phyloP scores from a whole-genome alignment of 2,888 invertebrate genomes.

The Polylopha cassiicola region DNA sequence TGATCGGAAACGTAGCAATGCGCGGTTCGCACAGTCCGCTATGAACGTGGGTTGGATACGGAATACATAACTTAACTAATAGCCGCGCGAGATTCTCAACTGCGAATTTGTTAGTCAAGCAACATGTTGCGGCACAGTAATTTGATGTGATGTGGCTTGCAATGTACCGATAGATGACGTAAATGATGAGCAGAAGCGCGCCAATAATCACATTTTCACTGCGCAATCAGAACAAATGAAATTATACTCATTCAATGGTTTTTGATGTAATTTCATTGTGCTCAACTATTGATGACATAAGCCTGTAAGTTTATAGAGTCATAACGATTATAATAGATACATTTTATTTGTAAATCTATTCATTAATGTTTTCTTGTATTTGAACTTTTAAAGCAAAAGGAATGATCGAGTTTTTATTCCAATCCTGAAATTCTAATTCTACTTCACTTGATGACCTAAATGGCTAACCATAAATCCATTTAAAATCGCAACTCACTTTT shows the following conservation, averaged over 20 bases:
- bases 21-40: slow-evolving; percentile 27
- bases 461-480: too few relatives aligned
- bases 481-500: too few relatives aligned
- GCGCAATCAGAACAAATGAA: slow-evolving; percentile 29
- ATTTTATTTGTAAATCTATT: slow-evolving; percentile 2
- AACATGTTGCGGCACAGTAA: slow-evolving; percentile 37
- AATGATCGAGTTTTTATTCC: too few relatives aligned
- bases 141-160: slow-evolving; percentile 34
- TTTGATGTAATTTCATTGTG: slow-evolving; percentile 6
- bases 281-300: too few relatives aligned
- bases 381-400: too few relatives aligned
- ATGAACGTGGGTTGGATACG: slow-evolving; percentile 37
- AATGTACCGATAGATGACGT: slow-evolving; percentile 34
- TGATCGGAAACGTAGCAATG: slow-evolving; percentile 34
- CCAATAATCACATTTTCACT: slow-evolving; percentile 29
- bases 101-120: slow-evolving; percentile 35
- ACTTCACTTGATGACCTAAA: too few relatives aligned
- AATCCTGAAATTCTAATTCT: too few relatives aligned
- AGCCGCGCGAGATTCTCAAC: slow-evolving; percentile 25
- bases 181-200: slow-evolving; percentile 39
- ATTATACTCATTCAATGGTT: slow-evolving; percentile 15
- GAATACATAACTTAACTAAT: slow-evolving; percentile 35
- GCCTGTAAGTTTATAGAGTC: too few relatives aligned
- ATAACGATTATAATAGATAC: too few relatives aligned
- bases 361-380: too few relatives aligned